Percentiles rank a stretch among this genome's conserved stretches.
phyloP scores from a whole-genome alignment of 2,888 invertebrate species.

The Petrolisthes manimaculis region DNA sequence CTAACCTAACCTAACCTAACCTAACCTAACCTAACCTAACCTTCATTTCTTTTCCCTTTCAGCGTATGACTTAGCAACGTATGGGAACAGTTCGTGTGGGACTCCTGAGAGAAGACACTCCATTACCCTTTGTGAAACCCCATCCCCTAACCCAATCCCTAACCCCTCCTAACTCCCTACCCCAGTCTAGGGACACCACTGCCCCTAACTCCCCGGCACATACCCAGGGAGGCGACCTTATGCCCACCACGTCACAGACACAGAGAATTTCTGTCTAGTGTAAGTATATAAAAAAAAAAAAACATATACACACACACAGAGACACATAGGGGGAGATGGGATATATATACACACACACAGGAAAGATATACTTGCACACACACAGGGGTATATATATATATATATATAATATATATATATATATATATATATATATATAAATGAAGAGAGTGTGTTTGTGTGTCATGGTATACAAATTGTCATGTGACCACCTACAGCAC shows the following conservation, averaged over 20 bases:
- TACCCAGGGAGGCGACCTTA: constrained; percentile 18
- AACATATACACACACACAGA: too few species aligned
- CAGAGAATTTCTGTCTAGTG: constrained; percentile 4
- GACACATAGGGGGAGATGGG: too few species aligned
- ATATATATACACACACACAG: too few species aligned
- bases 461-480: too few species aligned
- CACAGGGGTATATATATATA: too few species aligned
- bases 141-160: constrained; percentile 42
- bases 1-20: too few species aligned
- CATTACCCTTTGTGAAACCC: constrained; percentile 64
- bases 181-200: constrained; percentile 45
- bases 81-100: constrained; percentile 50
- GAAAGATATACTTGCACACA: too few species aligned
- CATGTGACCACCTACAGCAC: too few species aligned
- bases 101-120: constrained; percentile 62
- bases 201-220: constrained; percentile 47
- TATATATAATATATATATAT: too few species aligned
- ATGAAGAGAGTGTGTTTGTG: too few species aligned
- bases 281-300: not conserved
- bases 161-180: constrained; percentile 49
- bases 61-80: constrained; percentile 64
- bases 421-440: too few species aligned
- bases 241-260: constrained; percentile 25
- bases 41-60: constrained; percentile 7
- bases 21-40: not conserved